Evolutionary conservation across 1,140 invertebrate genomes (phyloP), one percentile per base, ranked within the genome.

Genomic region (Leptopilina clavipes): DNA sequence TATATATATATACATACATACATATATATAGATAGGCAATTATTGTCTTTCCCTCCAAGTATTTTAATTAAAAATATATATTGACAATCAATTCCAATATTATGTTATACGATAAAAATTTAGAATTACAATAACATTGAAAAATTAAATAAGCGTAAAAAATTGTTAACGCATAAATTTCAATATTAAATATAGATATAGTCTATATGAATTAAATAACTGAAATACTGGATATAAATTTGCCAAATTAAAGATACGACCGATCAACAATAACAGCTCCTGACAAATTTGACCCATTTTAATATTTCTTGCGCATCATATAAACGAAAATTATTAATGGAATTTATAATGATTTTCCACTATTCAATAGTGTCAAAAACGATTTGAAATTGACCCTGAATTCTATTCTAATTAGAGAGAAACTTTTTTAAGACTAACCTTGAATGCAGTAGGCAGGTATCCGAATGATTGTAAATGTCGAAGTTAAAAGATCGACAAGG

Each of bases 241-340:
- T 52, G n/a, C 1, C 17, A 52, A 52, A 17, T 52, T 52, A 52
- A 31, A 31, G 48, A 65, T 65, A 31, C 12, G 8, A 31, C 7
- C 14, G 12, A 65, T 25, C 59, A 65, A 31, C 59, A 65, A 65
- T 65, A 14, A 65, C 14, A 31, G 25, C 22, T 65, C 59, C 14
- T 31, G 25, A 65, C 59, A 65, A 65, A 65, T 65, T 37, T 65
- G 59, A 65, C 59, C 59, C 22, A 65, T 31, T 65, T 65, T 31
- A 65, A 37, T 31, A 31, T 65, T 65, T 48, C 59, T 74, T 72
- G 48, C 76, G 73, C 70, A 74, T 78, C 70, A 12, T 31, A 74
- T 76, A 59, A 52, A 17, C 19, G 54, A 71, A 71, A 78, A 37
- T 65, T 65, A 31, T 65, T 31, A 31, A 8, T 25, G n/a, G 22